Evolutionary conservation across 2,797 vertebrate species (phyloP), one percentile per base, ranked within the genome.

Genomic region (Naso thynnoides): DNA sequence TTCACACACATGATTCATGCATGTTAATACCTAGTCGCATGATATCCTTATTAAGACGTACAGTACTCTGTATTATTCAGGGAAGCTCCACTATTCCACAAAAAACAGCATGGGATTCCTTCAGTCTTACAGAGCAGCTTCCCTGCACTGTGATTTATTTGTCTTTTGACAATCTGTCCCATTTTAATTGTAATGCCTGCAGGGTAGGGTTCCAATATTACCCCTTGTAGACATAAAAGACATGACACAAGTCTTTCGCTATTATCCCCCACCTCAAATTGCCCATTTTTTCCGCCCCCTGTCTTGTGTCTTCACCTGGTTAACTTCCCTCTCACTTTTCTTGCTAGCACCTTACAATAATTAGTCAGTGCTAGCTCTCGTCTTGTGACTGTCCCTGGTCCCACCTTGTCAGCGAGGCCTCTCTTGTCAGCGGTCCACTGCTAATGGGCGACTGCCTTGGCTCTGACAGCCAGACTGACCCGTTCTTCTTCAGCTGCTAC

Each of bases 401-500:
- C 39, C 83, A 75, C 67, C 86, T 82, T 83, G 83, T 88, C 86
- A 88, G 76, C 11, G 26, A 79, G 45, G 57, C 71, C 53, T 84
- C 58, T 81, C 62, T 74, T 79, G 79, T 81, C 55, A 54, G 56
- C 54, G 33, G 70, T 63, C 65, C 53, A 21, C 82, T 68, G 50
- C 79, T 91, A 91, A 92, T 91, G 79, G 85, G 78, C 79, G 49
- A 4, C 75, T 54, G 78, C 78, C 76, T 74, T 24, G 48, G 63
- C 79, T 84, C 69, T 86, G 88, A 91, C 87, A 86, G 81, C 56
- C 70, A 49, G 47, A 74, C 81, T 67, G 63, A 82, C 66, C 73
- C 78, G 53, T 59, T 79, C 73, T 73, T 76, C 70, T 54, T 85
- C 84, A 86, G 86, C 90, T 86, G 82, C 83, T 79, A 67, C 81